Base-by-base conservation (phyloP, 2,113 vertebrate species). In the Jaculus jaculus region DNA sequence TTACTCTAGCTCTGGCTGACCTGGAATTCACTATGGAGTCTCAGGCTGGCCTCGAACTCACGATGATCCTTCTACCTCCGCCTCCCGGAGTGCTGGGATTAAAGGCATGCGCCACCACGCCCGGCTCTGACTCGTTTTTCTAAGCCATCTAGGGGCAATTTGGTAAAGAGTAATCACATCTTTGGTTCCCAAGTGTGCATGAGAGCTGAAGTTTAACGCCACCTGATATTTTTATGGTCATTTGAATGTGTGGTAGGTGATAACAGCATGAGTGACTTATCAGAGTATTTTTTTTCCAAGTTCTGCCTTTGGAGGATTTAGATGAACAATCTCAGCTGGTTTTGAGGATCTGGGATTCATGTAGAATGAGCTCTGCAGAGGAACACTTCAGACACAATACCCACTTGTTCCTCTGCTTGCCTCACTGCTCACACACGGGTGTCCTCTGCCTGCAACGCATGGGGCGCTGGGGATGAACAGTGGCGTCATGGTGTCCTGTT, bases 81-180 rank as follows among this genome's bases (percentile, higher is more conserved):
- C n/a, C n/a, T n/a, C n/a, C n/a, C n/a, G n/a, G n/a, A n/a, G n/a
- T n/a, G n/a, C n/a, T n/a, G n/a, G n/a, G n/a, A n/a, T n/a, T n/a
- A n/a, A n/a, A n/a, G n/a, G n/a, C n/a, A n/a, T n/a, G n/a, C n/a
- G n/a, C n/a, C n/a, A n/a, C n/a, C n/a, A n/a, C n/a, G n/a, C n/a
- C n/a, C n/a, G n/a, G n/a, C n/a, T n/a, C n/a, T n/a, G n/a, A n/a
- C n/a, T n/a, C n/a, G 9, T 84, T 92, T 92, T 90, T 87, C 78
- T 39, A 75, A 91, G 85, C 39, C 26, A 42, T 92, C 60, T 5
- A 51, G 32, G 65, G 51, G 15, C 71, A 24, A 83, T 68, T 91
- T 91, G 60, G 18, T 74, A 84, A 92, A 93, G 85, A 34, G 10
- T 30, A 90, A 77, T 28, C 71, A 32, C 28, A 37, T 85, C 81